These are phyloP conservation scores for Spinus olivaceus DNA, from an alignment of 2,797 vertebrate genomes.

Conservation along the genomic window DNA sequence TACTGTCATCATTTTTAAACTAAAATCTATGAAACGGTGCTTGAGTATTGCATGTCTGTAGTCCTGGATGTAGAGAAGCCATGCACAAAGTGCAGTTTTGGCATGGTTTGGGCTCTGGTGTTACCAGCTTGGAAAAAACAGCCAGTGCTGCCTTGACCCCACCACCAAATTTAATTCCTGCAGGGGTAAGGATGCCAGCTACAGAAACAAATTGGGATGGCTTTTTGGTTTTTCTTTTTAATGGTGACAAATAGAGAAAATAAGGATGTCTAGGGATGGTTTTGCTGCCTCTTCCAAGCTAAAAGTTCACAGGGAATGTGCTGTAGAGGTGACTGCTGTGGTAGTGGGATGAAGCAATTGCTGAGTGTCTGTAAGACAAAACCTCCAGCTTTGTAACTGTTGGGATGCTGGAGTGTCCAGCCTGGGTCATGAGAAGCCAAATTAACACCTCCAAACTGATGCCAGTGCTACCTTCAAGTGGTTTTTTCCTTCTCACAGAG, in stretches of 20 bases:
- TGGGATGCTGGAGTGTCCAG: background rate
- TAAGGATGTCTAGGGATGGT: fast-evolving
- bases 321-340: background rate
- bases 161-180: background rate
- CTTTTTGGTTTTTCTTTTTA: background rate
- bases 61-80: background rate
- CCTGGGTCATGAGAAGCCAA: background rate
- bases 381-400: background rate
- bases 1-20: background rate
- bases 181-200: background rate
- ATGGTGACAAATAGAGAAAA: background rate
- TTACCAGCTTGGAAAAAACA: background rate
- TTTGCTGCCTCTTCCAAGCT: background rate
- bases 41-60: background rate
- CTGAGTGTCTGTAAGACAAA: background rate
- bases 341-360: background rate
- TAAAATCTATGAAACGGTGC: background rate
- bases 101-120: background rate
- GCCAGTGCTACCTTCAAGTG: background rate
- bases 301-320: background rate
- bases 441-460: background rate
- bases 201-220: background rate
- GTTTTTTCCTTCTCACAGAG: background rate
- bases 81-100: background rate
- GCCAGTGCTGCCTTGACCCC: background rate